A percentile compares a stretch with the other conserved stretches of the same genome.
These are phyloP conservation scores for Tipula unca DNA, from an alignment of 2,888 invertebrate species.

Conservation along the genomic window DNA sequence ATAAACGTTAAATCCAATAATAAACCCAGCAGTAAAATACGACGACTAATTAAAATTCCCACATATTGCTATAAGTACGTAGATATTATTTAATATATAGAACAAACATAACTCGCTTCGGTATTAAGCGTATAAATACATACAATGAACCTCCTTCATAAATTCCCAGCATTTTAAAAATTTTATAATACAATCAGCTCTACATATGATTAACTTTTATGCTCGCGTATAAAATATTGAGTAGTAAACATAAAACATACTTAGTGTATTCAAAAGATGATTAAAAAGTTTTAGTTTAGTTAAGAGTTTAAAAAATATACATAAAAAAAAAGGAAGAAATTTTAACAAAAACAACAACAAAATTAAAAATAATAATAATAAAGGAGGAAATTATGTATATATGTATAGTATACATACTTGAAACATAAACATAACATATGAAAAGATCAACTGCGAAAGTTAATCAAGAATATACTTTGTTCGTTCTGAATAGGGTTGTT, in stretches of 20 bases:
- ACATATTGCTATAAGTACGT: not conserved
- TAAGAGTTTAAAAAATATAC: not conserved
- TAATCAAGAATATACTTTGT: not conserved
- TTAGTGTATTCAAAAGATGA: not conserved
- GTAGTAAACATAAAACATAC: not conserved
- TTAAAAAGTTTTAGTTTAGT: conserved; percentile 8
- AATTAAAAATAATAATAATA: not conserved
- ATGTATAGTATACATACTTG: no score
- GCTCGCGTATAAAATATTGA: not conserved
- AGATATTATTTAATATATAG: no score
- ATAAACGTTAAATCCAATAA: not conserved
- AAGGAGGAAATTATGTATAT: not conserved
- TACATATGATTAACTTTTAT: not conserved
- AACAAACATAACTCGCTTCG: not conserved
- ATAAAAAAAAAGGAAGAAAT: not conserved
- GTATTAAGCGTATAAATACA: not conserved
- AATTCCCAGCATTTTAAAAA: not conserved
- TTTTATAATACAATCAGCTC: not conserved
- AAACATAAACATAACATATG: not conserved
- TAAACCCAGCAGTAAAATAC: not conserved
- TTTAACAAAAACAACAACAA: not conserved
- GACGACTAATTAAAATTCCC: not conserved
- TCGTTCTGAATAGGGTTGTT: not conserved
- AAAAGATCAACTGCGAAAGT: conserved; percentile 14
- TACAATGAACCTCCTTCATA: not conserved